phyloP scores from a whole-genome alignment of 2,888 invertebrate genomes.

The Xanthorhoe spadicearia region DNA sequence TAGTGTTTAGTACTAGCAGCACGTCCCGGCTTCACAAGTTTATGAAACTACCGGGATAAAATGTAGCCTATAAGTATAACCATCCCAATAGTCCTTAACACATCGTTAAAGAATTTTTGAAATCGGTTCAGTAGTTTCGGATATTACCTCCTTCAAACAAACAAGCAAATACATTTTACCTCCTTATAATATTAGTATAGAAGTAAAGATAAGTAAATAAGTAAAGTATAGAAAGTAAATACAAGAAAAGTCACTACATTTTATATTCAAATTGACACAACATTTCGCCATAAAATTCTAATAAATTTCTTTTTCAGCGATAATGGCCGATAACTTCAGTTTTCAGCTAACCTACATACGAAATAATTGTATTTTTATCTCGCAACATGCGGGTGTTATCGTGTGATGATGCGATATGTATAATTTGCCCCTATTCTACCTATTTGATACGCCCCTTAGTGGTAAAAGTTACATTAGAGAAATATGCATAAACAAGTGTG shows the following conservation, averaged over 20 bases:
- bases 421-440: slow-evolving; percentile 38
- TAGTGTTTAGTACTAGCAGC: too few relatives aligned
- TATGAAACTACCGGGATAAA: too few relatives aligned
- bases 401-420: slow-evolving; percentile 42
- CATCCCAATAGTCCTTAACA: too few relatives aligned
- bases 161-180: too few relatives aligned
- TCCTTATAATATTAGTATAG: too few relatives aligned
- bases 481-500: background rate
- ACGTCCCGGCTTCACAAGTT: too few relatives aligned
- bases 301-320: slow-evolving; percentile 39
- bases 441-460: background rate
- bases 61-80: too few relatives aligned
- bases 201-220: too few relatives aligned
- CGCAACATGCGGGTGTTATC: slow-evolving; percentile 56
- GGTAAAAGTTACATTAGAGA: background rate
- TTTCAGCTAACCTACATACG: slow-evolving; percentile 45
- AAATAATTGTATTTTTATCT: slow-evolving; percentile 59
- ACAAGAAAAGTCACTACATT: background rate
- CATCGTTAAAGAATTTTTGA: too few relatives aligned
- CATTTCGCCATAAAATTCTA: slow-evolving; percentile 31
- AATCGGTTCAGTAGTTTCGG: too few relatives aligned
- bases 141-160: too few relatives aligned
- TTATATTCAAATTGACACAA: background rate
- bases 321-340: slow-evolving; percentile 42
- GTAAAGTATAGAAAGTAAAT: background rate